phyloP scores from a whole-genome alignment of 2,888 invertebrate genomes.

The Saturnia pavonia region DNA sequence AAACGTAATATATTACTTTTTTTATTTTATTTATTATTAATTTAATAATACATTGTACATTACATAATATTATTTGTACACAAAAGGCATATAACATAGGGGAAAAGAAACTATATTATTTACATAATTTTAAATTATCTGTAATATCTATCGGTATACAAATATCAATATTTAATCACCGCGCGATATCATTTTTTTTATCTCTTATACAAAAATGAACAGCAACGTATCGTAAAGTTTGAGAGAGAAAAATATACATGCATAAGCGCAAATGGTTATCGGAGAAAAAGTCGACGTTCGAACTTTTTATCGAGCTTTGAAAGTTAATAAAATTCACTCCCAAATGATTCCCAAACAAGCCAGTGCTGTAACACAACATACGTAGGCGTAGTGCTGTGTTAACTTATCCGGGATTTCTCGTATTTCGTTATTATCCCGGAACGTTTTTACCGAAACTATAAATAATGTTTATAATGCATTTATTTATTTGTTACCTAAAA shows the following conservation, averaged over 20 bases:
- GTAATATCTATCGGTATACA: too few species aligned
- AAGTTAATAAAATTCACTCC: conserved; percentile 78
- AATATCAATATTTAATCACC: conserved; percentile 21
- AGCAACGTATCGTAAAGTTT: background rate
- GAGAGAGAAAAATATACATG: background rate
- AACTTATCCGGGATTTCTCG: background rate
- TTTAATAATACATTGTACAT: too few species aligned
- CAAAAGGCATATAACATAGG: too few species aligned
- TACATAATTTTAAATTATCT: too few species aligned
- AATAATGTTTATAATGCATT: background rate
- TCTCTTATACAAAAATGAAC: conserved; percentile 60
- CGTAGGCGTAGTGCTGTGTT: conserved; percentile 4
- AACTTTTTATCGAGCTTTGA: conserved; percentile 55
- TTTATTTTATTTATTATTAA: too few species aligned
- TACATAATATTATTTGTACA: too few species aligned
- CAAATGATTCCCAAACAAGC: conserved; percentile 72
- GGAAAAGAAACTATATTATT: too few species aligned
- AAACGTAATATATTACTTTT: too few species aligned
- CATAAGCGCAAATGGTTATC: conserved; percentile 29
- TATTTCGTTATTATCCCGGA: background rate
- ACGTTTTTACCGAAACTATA: too few species aligned
- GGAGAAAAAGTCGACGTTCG: conserved; percentile 45
- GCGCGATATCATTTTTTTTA: conserved; percentile 38
- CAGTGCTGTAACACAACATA: conserved; percentile 41
- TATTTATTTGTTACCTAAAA: background rate